Conservation (phyloP, 2,888 invertebrate species). For the Poecilus cupreus region DNA sequence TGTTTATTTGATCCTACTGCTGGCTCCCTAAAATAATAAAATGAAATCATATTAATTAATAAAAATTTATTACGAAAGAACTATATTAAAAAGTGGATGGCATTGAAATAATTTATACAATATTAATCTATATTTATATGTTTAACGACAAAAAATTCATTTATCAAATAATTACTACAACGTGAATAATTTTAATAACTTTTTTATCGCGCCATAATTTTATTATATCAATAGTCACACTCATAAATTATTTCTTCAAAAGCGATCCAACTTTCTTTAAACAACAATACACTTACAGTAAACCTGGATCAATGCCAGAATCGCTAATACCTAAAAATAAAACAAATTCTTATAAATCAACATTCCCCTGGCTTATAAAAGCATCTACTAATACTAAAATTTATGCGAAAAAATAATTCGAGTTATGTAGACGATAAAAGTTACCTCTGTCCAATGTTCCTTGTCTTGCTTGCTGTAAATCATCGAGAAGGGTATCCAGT, state of each 20-base stretch:
- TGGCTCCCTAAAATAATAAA: constrained; percentile 38
- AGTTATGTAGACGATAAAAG: neutral
- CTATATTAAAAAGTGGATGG: neutral
- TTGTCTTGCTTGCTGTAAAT: constrained; percentile 77
- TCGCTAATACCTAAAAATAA: constrained; percentile 62
- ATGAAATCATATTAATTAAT: neutral
- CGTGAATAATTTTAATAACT: neutral
- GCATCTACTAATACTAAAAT: neutral
- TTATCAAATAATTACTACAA: neutral
- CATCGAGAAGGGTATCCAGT: constrained; percentile 84
- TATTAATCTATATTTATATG: too few relatives aligned
- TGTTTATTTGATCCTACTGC: constrained; percentile 43
- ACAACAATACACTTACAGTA: constrained; percentile 68
- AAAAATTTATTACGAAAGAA: neutral
- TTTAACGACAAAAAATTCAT: neutral
- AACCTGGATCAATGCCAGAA: constrained; percentile 69
- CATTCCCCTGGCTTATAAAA: neutral
- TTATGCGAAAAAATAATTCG: neutral
- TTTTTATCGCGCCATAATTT: neutral
- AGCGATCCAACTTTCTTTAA: constrained; percentile 36
- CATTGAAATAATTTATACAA: neutral
- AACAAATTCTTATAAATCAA: constrained; percentile 70
- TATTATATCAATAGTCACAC: neutral
- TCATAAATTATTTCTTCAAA: constrained; percentile 33
- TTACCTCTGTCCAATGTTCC: constrained; percentile 67